A percentile compares a stretch with the other conserved stretches of the same genome.
These are phyloP conservation scores for Acanthoscelides obtectus DNA, from an alignment of 2,888 invertebrate genomes.

Conservation along the genomic window DNA sequence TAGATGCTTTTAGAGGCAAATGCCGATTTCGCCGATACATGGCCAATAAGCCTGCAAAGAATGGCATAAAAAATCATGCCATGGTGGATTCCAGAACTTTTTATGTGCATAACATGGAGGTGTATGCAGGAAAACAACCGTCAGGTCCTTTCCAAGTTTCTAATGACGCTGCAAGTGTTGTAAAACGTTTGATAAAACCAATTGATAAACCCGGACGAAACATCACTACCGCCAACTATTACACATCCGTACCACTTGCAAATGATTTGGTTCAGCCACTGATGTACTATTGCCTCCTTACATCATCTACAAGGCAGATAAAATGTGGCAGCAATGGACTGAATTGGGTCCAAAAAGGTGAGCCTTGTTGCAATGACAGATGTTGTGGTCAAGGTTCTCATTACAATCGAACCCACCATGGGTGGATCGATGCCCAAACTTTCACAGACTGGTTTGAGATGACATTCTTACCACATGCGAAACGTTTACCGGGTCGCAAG, in stretches of 20 bases:
- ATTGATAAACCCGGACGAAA: conserved; percentile 21
- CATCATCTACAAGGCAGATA: too few species aligned
- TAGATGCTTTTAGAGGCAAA: conserved; percentile 27
- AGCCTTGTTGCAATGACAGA: too few species aligned
- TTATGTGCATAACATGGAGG: conserved; percentile 29
- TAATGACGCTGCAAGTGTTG: conserved; percentile 22
- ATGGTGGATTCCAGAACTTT: conserved; percentile 27
- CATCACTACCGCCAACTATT: conserved; percentile 25
- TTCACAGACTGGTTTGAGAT: too few species aligned
- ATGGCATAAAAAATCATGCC: conserved; percentile 33
- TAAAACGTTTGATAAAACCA: conserved; percentile 15
- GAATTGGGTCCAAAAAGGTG: too few species aligned
- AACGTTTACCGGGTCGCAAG: too few species aligned
- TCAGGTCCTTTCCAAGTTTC: conserved; percentile 20
- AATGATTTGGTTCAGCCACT: too few species aligned
- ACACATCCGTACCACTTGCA: conserved; percentile 14
- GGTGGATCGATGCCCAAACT: too few species aligned
- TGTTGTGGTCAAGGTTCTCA: too few species aligned
- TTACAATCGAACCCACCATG: too few species aligned
- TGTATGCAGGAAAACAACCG: conserved; percentile 30
- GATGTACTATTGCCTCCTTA: too few species aligned
- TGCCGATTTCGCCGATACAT: conserved; percentile 35
- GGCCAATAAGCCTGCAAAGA: conserved; percentile 31
- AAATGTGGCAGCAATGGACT: too few species aligned
- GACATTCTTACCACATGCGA: too few species aligned